These are phyloP conservation scores for Antechinus stuartii DNA, from an alignment of 2,113 vertebrate genomes.

Conservation along the genomic window DNA sequence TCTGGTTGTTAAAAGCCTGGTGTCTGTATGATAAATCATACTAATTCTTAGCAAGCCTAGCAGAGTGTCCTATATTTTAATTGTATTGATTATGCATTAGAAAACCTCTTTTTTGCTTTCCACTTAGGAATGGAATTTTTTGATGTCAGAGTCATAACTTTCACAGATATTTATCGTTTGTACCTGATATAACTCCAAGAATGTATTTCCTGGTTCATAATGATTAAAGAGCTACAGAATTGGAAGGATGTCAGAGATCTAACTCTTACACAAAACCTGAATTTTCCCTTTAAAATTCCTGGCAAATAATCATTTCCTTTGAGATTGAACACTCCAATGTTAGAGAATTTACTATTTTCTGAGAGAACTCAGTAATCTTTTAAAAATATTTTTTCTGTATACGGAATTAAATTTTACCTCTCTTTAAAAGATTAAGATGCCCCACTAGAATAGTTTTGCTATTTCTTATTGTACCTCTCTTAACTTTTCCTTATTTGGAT, in stretches of 20 bases:
- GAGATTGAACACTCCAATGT: background rate
- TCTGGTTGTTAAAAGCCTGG: background rate
- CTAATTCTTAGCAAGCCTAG: background rate
- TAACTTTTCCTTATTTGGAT: too few relatives aligned
- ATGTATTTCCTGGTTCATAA: background rate
- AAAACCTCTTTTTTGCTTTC: background rate
- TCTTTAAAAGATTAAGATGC: too few relatives aligned
- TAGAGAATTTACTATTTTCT: background rate
- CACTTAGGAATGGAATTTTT: constrained; percentile 3
- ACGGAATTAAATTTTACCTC: background rate
- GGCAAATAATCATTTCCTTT: background rate
- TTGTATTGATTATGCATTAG: background rate
- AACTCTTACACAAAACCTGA: background rate
- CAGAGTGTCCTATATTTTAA: background rate
- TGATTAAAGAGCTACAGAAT: background rate
- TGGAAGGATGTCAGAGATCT: background rate
- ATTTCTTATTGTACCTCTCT: too few relatives aligned
- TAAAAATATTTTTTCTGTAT: background rate
- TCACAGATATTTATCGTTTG: background rate
- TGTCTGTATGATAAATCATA: background rate
- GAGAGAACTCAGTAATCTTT: background rate
- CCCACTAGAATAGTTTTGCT: too few relatives aligned
- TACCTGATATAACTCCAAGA: background rate
- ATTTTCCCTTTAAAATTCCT: background rate
- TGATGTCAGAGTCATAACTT: background rate